Evolutionary conservation across 2,888 invertebrate species (phyloP), one percentile per base, ranked within the genome.

Genomic region (Andrena flavipes): DNA sequence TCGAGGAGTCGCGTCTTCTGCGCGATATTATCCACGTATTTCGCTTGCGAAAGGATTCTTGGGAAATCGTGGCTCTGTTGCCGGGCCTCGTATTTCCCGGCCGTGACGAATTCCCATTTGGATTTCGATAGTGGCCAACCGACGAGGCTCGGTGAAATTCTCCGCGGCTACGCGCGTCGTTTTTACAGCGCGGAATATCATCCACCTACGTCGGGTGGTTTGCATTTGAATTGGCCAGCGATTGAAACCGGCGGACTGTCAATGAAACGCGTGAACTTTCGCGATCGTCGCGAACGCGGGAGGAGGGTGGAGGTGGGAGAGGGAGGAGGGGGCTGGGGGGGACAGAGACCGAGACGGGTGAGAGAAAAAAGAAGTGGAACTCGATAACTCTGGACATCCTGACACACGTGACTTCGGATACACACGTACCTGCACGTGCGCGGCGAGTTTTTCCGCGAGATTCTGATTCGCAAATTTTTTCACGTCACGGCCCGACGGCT

Each of bases 181-280:
- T 82, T 56, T 56, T 59, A 30, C 7, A 13, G 63, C 33, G 42
- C 42, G 60, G 76, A 76, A 63, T 71, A 60, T 29, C n/a, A 5
- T 42, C 42, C 16, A 42, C 42, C 42, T 42, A 42, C 2, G 54
- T 48, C 5, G 68, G 56, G 62, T 79, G 35, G 70, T 80, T 77
- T 76, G 76, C 76, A 79, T 86, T 87, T 84, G 77, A 87, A 85
- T 76, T 30, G 68, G 48, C 62, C 48, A 56, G 74, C 82, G 81
- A 88, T 87, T 87, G 87, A 76, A 82, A 72, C 68, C 84, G 82
- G 48, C 48, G 10, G 67, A 51, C 69, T 72, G 76, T 78, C 74
- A 62, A 76, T 82, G 81, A 84, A 89, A 87, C 85, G 83, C 84
- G 86, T 78, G 51, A 85, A 89, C 76, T 89, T 86, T 87, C 80